Percentiles rank a stretch among this genome's conserved stretches.
These are phyloP conservation scores for Theropithecus gelada DNA, from an alignment of 2,113 vertebrate species.

Conservation along the genomic window DNA sequence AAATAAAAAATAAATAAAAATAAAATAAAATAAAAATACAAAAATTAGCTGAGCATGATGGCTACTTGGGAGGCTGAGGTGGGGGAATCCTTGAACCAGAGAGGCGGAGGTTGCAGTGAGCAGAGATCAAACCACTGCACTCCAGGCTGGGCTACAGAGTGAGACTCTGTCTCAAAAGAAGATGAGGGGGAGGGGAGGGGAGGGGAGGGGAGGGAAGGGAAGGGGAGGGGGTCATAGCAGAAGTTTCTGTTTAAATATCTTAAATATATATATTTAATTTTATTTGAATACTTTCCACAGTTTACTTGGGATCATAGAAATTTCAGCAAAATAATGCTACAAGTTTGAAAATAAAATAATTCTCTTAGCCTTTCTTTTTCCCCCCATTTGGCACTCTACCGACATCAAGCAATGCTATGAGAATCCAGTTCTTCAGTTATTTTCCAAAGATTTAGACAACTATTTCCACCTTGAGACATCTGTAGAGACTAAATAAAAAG, in stretches of 20 bases:
- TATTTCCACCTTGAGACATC: constrained; percentile 58
- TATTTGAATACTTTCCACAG: constrained; percentile 17
- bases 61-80: too few relatives aligned
- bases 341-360: constrained; percentile 59
- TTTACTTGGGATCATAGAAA: not conserved
- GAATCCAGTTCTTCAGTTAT: constrained; percentile 66
- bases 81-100: too few relatives aligned
- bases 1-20: too few relatives aligned
- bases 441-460: constrained; percentile 76
- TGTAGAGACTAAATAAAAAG: constrained; percentile 77
- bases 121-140: too few relatives aligned
- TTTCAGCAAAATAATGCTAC: constrained; percentile 44
- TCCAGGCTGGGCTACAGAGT: too few relatives aligned
- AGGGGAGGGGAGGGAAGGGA: too few relatives aligned
- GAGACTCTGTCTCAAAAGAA: too few relatives aligned
- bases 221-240: not conserved
- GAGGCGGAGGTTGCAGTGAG: too few relatives aligned
- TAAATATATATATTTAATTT: not conserved
- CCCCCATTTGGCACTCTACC: constrained; percentile 48
- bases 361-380: constrained; percentile 50
- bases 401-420: constrained; percentile 51
- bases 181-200: too few relatives aligned
- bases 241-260: constrained; percentile 36
- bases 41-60: too few relatives aligned
- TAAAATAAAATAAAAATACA: too few relatives aligned